phyloP scores from a whole-genome alignment of 2,888 invertebrate species.

The Nipponacmea schrenckii region DNA sequence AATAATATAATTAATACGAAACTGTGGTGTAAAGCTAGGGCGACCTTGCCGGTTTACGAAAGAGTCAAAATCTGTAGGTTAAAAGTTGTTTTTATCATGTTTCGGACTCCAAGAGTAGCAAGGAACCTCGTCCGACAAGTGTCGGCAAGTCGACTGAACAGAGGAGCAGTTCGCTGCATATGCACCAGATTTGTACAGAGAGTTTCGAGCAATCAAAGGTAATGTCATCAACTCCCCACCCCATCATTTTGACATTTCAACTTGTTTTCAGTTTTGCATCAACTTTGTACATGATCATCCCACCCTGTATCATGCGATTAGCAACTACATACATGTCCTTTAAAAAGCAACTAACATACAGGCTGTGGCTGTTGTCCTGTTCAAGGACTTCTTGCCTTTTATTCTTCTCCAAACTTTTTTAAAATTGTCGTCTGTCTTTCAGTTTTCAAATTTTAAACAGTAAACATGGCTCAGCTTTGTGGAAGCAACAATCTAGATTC shows the following conservation, averaged over 20 bases:
- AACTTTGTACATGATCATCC: no score
- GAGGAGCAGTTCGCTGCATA: conserved; percentile 27
- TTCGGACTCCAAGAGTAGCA: conserved; percentile 36
- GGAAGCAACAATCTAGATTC: conserved; percentile 24
- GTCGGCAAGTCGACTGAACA: conserved; percentile 30
- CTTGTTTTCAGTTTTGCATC: no score
- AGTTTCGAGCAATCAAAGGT: background rate
- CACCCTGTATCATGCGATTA: no score
- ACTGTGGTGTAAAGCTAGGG: conserved; percentile 28
- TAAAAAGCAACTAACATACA: no score
- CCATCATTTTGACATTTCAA: no score
- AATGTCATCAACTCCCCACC: background rate
- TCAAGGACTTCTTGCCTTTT: no score
- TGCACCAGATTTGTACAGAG: conserved; percentile 27
- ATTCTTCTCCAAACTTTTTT: no score
- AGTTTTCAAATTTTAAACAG: no score
- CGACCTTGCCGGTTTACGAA: conserved; percentile 38
- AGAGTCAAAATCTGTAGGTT: conserved; percentile 17
- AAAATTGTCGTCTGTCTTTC: no score
- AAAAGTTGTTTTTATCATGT: conserved; percentile 29
- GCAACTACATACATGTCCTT: no score
- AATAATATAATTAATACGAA: conserved; percentile 18
- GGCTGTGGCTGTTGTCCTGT: no score
- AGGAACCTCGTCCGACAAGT: conserved; percentile 35
- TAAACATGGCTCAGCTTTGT: background rate